A percentile compares a stretch with the other conserved stretches of the same genome.
These are phyloP conservation scores for Pogonomyrmex barbatus DNA, from an alignment of 1,140 invertebrate species.

Conservation along the genomic window DNA sequence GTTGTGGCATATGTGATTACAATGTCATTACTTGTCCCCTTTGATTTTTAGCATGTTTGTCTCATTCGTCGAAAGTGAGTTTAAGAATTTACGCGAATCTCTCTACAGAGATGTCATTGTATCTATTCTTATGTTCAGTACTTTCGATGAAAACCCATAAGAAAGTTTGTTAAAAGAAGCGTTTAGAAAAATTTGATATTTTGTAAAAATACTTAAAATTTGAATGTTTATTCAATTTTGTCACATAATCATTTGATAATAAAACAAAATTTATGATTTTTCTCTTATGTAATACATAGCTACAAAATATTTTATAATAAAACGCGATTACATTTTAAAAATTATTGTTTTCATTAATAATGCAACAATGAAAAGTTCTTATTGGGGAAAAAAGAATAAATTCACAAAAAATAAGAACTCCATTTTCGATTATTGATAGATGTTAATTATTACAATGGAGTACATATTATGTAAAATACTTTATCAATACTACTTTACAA, in stretches of 20 bases:
- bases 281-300: neutral
- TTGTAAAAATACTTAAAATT: neutral
- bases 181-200: neutral
- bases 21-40: conserved; percentile 29
- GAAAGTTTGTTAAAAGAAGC: neutral
- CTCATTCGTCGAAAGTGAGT: conserved; percentile 2
- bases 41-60: conserved; percentile 27
- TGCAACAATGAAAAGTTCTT: neutral
- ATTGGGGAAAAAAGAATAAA: neutral
- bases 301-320: neutral
- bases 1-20: neutral
- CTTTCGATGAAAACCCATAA: neutral
- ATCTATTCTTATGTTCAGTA: neutral
- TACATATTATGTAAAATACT: neutral
- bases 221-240: neutral
- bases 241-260: neutral
- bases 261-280: neutral
- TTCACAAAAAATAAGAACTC: neutral
- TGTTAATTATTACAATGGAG: neutral
- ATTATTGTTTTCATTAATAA: neutral
- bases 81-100: conserved; percentile 5
- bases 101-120: neutral
- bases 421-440: neutral
- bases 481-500: neutral
- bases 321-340: neutral